A percentile compares a stretch with the other conserved stretches of the same genome.
Evolutionary conservation across 2,888 invertebrate genomes (phyloP).

Genomic region (Lepidochitona cinerea): DNA sequence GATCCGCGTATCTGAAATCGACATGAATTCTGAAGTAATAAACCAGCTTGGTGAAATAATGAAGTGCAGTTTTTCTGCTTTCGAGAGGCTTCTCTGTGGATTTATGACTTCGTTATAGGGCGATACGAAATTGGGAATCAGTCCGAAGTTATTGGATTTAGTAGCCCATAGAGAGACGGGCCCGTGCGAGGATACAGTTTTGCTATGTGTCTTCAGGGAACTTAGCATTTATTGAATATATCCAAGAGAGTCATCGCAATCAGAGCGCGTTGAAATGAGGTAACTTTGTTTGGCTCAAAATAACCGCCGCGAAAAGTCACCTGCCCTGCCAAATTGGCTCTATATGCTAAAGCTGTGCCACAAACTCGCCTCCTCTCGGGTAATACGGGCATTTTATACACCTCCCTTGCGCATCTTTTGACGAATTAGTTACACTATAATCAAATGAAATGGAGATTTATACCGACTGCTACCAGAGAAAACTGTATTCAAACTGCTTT

Average conservation of each 20-base stretch:
- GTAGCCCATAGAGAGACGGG: neutral
- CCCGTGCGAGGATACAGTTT: neutral
- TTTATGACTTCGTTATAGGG: conserved; percentile 1
- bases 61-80: too few species aligned
- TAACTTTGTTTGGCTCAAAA: neutral
- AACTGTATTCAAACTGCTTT: too few species aligned
- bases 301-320: neutral
- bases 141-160: neutral
- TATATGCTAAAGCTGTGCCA: too few species aligned
- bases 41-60: too few species aligned
- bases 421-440: neutral
- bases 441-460: too few species aligned
- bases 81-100: too few species aligned
- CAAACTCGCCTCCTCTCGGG: too few species aligned
- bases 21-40: too few species aligned
- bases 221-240: neutral
- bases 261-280: neutral
- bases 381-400: too few species aligned
- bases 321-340: neutral
- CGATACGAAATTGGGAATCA: neutral
- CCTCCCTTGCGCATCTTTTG: neutral
- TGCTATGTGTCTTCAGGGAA: neutral
- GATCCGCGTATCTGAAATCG: too few species aligned
- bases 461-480: too few species aligned
- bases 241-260: neutral